phyloP scores from a whole-genome alignment of 2,797 vertebrate species.

The Atherinosoma microstoma region DNA sequence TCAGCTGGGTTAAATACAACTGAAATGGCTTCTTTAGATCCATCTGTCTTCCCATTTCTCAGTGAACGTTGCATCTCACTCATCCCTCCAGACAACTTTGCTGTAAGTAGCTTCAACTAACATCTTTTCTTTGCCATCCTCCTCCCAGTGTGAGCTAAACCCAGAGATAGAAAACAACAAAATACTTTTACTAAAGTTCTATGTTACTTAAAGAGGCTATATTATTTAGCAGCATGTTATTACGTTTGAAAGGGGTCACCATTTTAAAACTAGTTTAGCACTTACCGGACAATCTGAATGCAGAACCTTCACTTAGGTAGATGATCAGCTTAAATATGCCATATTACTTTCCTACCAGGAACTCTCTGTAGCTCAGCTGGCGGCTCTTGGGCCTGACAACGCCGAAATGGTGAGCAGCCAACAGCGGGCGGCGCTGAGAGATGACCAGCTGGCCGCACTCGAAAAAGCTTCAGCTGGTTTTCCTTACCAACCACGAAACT shows the following conservation, averaged over 20 bases:
- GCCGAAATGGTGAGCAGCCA: constrained; percentile 68
- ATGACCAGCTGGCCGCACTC: constrained; percentile 56
- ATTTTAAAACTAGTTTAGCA: neutral
- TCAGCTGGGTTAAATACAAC: constrained; percentile 69
- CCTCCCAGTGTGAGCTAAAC: neutral
- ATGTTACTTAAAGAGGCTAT: neutral
- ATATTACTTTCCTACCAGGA: constrained; percentile 47
- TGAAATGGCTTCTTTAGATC: constrained; percentile 66
- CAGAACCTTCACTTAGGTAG: constrained; percentile 1
- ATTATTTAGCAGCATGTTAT: neutral
- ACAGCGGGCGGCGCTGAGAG: constrained; percentile 55
- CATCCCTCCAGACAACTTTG: constrained; percentile 60
- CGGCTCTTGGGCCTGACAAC: constrained; percentile 77
- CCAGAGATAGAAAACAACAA: too few relatives aligned
- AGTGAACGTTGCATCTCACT: constrained; percentile 52
- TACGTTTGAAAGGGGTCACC: neutral
- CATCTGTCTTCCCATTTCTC: constrained; percentile 65
- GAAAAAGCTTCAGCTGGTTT: constrained; percentile 27
- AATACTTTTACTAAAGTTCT: neutral
- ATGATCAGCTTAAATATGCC: neutral
- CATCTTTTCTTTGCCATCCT: neutral
- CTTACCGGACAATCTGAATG: neutral
- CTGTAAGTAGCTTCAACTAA: constrained; percentile 66
- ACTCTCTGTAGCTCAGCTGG: constrained; percentile 69
- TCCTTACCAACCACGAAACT: accelerated